Base-by-base conservation (phyloP, 2,113 vertebrate species). In the Xerus inauris region DNA sequence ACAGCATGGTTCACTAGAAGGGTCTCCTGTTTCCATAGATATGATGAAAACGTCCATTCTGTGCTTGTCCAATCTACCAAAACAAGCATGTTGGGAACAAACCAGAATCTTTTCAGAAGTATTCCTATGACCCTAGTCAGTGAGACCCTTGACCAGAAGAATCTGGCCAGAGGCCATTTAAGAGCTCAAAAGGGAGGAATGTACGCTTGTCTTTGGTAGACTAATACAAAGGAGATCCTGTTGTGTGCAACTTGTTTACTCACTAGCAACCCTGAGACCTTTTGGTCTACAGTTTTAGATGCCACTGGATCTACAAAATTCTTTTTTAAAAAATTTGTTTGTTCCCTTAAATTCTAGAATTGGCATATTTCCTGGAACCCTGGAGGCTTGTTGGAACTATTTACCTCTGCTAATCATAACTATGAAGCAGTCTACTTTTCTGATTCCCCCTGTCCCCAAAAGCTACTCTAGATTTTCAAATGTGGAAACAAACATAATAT, bases 161-260 rank as follows among this genome's bases (percentile, higher is more conserved):
- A 92, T 81, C 57, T 94, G 92, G 94, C 75, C 71, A 89, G 49
- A 89, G 20, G 71, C 94, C 90, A 92, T 42, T 12, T 72, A 87
- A 71, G 45, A 90, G 8, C 65, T 96, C 80, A 95, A 91, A 76
- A 65, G 16, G 32, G 22, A 97, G 28, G 90, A 97, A 96, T 95
- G 51, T 69, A 47, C 47, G 92, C 16, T 94, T 89, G 69, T 24
- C 35, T 9, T 65, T 89, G 7, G 19, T 87, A 35, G 45, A 84
- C 42, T 40, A 84, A 92, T 35, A 88, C 92, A 96, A 96, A 93
- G 49, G 26, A 45, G 22, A 88, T 65, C 49, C 76, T 94, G 65
- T 89, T 75, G 47, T 72, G 71, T 89, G 24, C 67, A n/a, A 87
- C 45, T 75, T 95, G 28, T 75, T 54, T n/a, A 28, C 32, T 76